Evolutionary conservation across 2,113 vertebrate species (phyloP).

Genomic region (Scophthalmus maximus): DNA sequence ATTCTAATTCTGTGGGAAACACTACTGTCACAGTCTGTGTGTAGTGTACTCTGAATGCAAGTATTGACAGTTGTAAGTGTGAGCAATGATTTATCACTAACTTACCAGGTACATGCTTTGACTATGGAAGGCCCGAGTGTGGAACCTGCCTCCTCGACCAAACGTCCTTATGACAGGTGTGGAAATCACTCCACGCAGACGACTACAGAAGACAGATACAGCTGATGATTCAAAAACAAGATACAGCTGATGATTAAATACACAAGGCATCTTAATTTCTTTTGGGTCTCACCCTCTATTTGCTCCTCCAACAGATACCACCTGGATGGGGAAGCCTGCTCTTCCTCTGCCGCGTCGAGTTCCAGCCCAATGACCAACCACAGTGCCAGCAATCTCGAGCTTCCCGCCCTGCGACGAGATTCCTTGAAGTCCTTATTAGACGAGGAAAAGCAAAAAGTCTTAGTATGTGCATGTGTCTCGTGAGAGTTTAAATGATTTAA

Average conservation of each 20-base stretch:
- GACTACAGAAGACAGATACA: slow-evolving; percentile 72
- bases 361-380: slow-evolving; percentile 96
- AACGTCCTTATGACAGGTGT: slow-evolving; percentile 94
- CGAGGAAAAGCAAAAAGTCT: background rate
- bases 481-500: too few species aligned
- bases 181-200: slow-evolving; percentile 92
- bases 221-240: background rate
- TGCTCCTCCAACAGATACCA: slow-evolving; percentile 94
- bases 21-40: too few species aligned
- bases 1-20: too few species aligned
- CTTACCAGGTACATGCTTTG: slow-evolving; percentile 89
- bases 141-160: slow-evolving; percentile 89
- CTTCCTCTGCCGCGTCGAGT: slow-evolving; percentile 89
- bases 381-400: slow-evolving; percentile 96
- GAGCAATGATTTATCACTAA: background rate
- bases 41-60: too few species aligned
- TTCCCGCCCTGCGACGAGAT: slow-evolving; percentile 95
- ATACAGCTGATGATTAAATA: background rate
- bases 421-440: slow-evolving; percentile 85
- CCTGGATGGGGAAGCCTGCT: slow-evolving; percentile 90
- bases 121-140: slow-evolving; percentile 89
- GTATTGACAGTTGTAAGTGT: background rate
- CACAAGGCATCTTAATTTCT: background rate
- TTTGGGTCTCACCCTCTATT: slow-evolving; percentile 85
- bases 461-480: background rate